Base-by-base conservation (phyloP, 2,888 invertebrate species). In the Adelognathus sp. region DNA sequence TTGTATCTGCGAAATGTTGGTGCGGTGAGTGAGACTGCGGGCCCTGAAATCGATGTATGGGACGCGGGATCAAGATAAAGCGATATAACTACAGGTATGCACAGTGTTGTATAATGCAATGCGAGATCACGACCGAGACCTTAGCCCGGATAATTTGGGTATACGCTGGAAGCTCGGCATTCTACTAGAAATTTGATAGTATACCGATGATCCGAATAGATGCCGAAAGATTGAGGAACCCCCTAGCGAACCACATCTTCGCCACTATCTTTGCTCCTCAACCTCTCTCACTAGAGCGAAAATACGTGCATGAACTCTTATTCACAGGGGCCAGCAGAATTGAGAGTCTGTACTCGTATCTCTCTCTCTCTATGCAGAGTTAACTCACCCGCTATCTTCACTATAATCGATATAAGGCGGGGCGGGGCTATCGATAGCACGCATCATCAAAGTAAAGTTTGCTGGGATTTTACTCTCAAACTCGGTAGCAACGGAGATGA, bases 1-100 rank as follows among this genome's bases (percentile, higher is more conserved):
- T 81, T 78, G 71, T 78, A 76, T 79, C 79, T 71, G 71, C 71
- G 11, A 21, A 3, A 24, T 9, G 74, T 60, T 74, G 64, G 18
- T 58, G 46, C 44, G 24, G 46, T 18, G 39, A 21, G 31, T 50
- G 18, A 60, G 29, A n/a, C 27, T 7, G n/a, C 39, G 16, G 36
- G 4, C 24, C 41, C 5, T 24, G 27, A 16, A 9, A 39, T 36
- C 39, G 39, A 27, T 33, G 39, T 36, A 58, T 58, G 41, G 50
- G 29, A 44, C 24, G 21, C 39, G 4, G 24, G n/a, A 50, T 1
- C 11, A 3, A 50, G 50, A 52, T 36, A 24, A n/a, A 16, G 18
- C 52, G 36, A 36, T 27, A 36, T 21, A 27, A 36, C 52, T 39
- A 50, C 27, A 36, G 33, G n/a, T 50, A 18, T 24, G 27, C n/a